Conservation (phyloP, 2,888 invertebrate genomes). For the Dynastes tityus region DNA sequence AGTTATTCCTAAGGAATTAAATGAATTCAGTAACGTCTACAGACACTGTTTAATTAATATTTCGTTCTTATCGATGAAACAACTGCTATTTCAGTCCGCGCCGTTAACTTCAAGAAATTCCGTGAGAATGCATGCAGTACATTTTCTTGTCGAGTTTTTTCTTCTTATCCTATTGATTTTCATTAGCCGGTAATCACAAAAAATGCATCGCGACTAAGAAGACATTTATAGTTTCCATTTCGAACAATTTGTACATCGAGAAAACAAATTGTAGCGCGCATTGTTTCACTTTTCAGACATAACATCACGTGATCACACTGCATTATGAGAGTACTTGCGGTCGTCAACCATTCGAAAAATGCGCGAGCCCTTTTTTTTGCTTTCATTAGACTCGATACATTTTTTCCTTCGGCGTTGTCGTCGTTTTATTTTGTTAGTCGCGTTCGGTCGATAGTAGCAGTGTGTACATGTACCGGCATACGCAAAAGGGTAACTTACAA, state of each 20-base stretch:
- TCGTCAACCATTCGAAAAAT: conserved; percentile 51
- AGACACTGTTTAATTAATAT: conserved; percentile 25
- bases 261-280: conserved; percentile 48
- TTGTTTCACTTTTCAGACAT: conserved; percentile 50
- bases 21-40: background rate
- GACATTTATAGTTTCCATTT: conserved; percentile 45
- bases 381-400: conserved; percentile 51
- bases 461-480: conserved; percentile 49
- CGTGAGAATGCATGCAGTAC: conserved; percentile 18
- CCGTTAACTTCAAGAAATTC: conserved; percentile 35
- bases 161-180: conserved; percentile 40
- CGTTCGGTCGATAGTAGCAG: conserved; percentile 45
- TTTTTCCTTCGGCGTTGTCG: conserved; percentile 38
- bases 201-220: conserved; percentile 34
- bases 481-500: conserved; percentile 54
- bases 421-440: conserved; percentile 45
- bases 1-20: background rate
- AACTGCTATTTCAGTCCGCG: conserved; percentile 28
- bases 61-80: conserved; percentile 29
- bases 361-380: conserved; percentile 38
- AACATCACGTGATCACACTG: conserved; percentile 48
- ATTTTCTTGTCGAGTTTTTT: conserved; percentile 39
- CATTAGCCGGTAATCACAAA: conserved; percentile 40
- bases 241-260: conserved; percentile 47
- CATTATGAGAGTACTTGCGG: conserved; percentile 48